These are phyloP conservation scores for Gavia stellata DNA, from an alignment of 2,113 vertebrate genomes.

Conservation along the genomic window DNA sequence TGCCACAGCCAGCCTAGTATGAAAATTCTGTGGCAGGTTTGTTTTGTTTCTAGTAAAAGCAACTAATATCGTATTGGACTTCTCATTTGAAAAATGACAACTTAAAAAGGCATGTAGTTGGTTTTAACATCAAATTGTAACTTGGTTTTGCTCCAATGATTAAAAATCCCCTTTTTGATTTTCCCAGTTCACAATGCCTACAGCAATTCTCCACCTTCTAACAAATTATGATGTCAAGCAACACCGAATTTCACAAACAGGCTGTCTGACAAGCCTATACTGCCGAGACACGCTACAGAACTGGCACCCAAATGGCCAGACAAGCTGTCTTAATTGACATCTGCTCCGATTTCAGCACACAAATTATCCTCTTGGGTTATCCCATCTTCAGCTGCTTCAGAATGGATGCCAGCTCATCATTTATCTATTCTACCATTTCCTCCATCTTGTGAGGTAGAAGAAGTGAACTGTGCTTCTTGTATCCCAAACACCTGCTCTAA, in stretches of 20 bases:
- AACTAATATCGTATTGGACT: not conserved
- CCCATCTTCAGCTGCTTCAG: not conserved
- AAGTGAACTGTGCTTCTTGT: not conserved
- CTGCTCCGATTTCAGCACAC: not conserved
- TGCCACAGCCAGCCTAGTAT: not conserved
- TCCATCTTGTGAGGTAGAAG: not conserved
- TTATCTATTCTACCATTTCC: not conserved
- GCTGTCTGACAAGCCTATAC: not conserved
- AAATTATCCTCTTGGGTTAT: not conserved
- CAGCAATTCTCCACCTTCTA: not conserved
- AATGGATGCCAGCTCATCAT: not conserved
- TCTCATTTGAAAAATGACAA: not conserved
- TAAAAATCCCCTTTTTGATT: not conserved
- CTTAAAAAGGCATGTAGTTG: not conserved
- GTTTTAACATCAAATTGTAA: not conserved
- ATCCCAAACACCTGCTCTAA: not conserved
- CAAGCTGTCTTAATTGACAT: slow-evolving; percentile 23
- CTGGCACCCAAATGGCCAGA: not conserved
- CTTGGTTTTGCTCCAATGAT: not conserved
- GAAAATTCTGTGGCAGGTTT: not conserved
- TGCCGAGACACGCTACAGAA: not conserved
- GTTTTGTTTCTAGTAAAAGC: not conserved
- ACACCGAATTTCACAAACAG: slow-evolving; percentile 22
- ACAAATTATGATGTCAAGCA: slow-evolving; percentile 8
- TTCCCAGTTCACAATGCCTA: not conserved